Base-by-base conservation (phyloP, 2,113 vertebrate species). In the Lichenostomus cassidix region DNA sequence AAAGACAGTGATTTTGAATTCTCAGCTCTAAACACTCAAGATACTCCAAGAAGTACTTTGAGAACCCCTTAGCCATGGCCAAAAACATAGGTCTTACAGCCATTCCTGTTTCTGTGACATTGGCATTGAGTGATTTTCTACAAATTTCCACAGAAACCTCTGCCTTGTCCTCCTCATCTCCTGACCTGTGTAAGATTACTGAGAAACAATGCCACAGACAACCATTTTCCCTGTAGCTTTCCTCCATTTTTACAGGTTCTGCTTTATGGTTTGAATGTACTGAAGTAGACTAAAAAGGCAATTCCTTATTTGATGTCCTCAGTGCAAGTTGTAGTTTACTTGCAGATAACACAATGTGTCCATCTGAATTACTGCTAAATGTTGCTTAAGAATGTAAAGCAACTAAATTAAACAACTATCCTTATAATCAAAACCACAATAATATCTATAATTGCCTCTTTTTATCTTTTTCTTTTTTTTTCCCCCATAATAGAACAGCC, bases 341-440 rank as follows among this genome's bases (percentile, higher is more conserved):
- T 78, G 37, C 22, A 94, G 75, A 62, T 89, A 75, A 77, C 62
- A 95, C 23, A 64, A 39, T 15, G 41, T 81, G 87, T 69, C 73
- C 73, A 31, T 85, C 76, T 90, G 87, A 95, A 88, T 76, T 91
- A 75, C 90, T 91, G 89, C 39, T 92, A 65, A 60, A 22, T 83
- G 50, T 94, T 94, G 82, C 52, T 79, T 69, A 91, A 76, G 41
- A 95, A 89, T 89, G 37, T 70, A 95, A 89, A 83, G 21, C 41
- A 94, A 87, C 62, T 89, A 75, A 94, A 89, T 92, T 33, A 89
- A 96, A 88, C 44, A 90, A 28, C 18, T 49, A 49, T 23, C 39
- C 37, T 28, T 76, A 15, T 80, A 84, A 91, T 78, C 44, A 81
- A 93, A 75, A 1, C 28, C 39, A 52, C 25, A 59, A 5, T 64